These are phyloP conservation scores for Oreochromis grahami DNA, from an alignment of 2,797 vertebrate genomes.

Conservation along the genomic window DNA sequence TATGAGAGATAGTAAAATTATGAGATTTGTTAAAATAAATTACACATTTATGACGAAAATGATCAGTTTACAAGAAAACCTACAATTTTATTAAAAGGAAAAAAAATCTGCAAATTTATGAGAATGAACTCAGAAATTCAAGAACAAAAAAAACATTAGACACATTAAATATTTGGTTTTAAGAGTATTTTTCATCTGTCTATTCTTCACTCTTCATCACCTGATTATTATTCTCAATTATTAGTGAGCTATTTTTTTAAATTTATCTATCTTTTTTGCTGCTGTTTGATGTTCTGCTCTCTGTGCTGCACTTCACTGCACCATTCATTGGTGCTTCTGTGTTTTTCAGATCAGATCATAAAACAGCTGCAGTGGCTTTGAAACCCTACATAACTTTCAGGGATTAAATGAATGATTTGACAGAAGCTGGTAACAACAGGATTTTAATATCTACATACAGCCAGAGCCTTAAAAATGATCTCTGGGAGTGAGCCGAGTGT, in stretches of 20 bases:
- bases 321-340: not conserved
- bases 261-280: not conserved
- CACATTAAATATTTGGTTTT: rapidly evolving
- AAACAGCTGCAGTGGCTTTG: not conserved
- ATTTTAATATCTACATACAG: not conserved
- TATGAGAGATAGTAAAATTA: rapidly evolving
- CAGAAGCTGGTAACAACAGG: not conserved
- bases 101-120: not conserved
- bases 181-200: not conserved
- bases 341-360: not conserved
- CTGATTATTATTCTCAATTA: not conserved
- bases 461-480: not conserved
- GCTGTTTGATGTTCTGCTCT: not conserved
- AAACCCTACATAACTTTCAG: not conserved
- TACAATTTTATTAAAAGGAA: not conserved
- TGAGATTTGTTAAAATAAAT: not conserved
- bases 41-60: not conserved
- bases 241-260: not conserved
- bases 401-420: not conserved
- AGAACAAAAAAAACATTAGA: not conserved
- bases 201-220: not conserved
- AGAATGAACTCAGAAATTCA: not conserved
- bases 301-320: not conserved
- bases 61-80: not conserved
- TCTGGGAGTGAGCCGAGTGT: not conserved